phyloP scores from a whole-genome alignment of 1,140 invertebrate genomes.

The Heterodera schachtii region DNA sequence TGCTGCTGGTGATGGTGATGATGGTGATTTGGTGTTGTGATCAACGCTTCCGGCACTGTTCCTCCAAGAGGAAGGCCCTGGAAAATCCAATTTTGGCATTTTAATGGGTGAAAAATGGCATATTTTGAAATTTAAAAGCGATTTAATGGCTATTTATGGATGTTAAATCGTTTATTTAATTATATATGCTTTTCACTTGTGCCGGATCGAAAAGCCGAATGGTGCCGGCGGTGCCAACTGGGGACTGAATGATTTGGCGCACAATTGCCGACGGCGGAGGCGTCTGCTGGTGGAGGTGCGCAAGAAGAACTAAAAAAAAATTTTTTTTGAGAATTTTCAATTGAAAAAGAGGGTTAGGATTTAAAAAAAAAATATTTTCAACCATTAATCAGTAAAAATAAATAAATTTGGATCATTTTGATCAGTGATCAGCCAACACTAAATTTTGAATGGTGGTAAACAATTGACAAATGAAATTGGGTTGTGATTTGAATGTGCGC shows the following conservation, averaged over 20 bases:
- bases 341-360: too few species aligned
- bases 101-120: not conserved
- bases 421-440: too few species aligned
- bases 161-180: not conserved
- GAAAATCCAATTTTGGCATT: not conserved
- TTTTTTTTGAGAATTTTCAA: too few species aligned
- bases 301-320: not conserved
- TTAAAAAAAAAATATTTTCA: too few species aligned
- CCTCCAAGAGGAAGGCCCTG: not conserved
- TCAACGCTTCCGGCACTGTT: not conserved
- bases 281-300: not conserved
- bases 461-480: too few species aligned
- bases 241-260: not conserved
- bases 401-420: too few species aligned
- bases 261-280: too few species aligned
- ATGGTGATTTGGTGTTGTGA: not conserved
- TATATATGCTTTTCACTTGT: not conserved
- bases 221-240: not conserved
- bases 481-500: too few species aligned
- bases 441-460: too few species aligned
- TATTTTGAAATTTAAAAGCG: too few species aligned
- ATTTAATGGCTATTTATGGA: too few species aligned
- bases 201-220: not conserved
- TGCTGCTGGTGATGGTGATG: slow-evolving; percentile 22
- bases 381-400: too few species aligned